Evolutionary conservation across 2,113 vertebrate genomes (phyloP).

Genomic region (Callaeas wilsoni): DNA sequence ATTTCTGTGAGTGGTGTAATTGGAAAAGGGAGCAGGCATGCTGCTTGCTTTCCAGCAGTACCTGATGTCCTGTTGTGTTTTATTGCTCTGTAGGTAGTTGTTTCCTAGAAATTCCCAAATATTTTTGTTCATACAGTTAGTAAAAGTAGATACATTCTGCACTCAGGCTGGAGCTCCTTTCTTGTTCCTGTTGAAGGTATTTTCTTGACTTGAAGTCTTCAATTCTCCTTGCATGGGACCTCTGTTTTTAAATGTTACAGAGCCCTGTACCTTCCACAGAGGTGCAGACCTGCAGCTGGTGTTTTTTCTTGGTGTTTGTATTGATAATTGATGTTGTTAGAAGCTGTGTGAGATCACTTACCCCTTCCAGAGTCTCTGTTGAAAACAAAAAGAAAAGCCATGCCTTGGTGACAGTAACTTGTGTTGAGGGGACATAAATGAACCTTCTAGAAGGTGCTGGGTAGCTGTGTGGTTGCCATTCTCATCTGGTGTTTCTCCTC

Average conservation of each 20-base stretch:
- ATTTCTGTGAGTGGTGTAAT: background rate
- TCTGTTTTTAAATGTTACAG: fast-evolving
- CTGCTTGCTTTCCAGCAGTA: background rate
- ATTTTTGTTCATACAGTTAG: background rate
- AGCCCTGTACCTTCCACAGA: background rate
- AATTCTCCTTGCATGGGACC: background rate
- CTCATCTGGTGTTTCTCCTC: background rate
- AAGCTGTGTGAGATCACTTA: background rate
- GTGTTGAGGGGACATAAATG: background rate
- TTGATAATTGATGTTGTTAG: background rate
- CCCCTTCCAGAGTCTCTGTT: background rate
- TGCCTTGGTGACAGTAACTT: background rate
- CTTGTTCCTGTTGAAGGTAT: background rate
- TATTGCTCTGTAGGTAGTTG: background rate
- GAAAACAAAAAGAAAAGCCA: background rate
- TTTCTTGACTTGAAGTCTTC: background rate
- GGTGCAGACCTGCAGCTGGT: background rate
- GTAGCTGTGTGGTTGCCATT: background rate
- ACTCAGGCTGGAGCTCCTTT: background rate
- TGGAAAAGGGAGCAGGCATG: background rate
- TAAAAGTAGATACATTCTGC: background rate
- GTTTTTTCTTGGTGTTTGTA: background rate
- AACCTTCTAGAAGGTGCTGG: background rate
- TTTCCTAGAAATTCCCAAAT: background rate
- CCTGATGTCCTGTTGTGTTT: background rate